Conservation (phyloP, 2,113 vertebrate species). For the Corythornis vintsioides region DNA sequence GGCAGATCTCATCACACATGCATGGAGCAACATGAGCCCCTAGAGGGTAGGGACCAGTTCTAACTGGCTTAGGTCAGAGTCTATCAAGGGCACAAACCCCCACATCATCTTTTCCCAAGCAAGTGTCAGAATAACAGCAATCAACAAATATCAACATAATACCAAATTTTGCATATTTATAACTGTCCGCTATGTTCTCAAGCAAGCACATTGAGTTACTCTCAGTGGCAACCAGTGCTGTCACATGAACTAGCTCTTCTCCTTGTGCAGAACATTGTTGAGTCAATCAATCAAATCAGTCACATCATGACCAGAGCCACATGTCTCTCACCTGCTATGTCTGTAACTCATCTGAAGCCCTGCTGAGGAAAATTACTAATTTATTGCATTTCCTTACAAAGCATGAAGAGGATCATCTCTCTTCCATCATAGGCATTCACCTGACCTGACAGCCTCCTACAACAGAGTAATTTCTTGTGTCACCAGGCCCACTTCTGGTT, state of each 20-base stretch:
- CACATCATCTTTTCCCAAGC: background rate
- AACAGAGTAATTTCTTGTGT: background rate
- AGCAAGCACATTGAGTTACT: background rate
- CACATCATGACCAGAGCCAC: background rate
- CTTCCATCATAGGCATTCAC: background rate
- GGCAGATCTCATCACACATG: background rate
- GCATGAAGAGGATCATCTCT: background rate
- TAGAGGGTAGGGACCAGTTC: background rate
- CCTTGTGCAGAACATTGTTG: background rate
- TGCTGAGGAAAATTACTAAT: conserved; percentile 20
- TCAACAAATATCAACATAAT: conserved; percentile 43
- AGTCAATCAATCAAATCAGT: background rate
- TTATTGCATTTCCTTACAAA: background rate
- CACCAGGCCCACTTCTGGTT: background rate
- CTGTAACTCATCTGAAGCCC: background rate
- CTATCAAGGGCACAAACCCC: background rate
- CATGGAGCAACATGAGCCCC: background rate
- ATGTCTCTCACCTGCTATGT: background rate
- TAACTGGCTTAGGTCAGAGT: background rate
- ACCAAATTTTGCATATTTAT: conserved; percentile 35
- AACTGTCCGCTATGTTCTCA: background rate
- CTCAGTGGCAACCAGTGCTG: background rate
- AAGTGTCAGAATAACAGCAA: background rate
- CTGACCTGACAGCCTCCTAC: background rate
- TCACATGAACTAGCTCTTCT: background rate